Base-by-base conservation (phyloP, 2,888 invertebrate species). In the Pyrrhia umbra region DNA sequence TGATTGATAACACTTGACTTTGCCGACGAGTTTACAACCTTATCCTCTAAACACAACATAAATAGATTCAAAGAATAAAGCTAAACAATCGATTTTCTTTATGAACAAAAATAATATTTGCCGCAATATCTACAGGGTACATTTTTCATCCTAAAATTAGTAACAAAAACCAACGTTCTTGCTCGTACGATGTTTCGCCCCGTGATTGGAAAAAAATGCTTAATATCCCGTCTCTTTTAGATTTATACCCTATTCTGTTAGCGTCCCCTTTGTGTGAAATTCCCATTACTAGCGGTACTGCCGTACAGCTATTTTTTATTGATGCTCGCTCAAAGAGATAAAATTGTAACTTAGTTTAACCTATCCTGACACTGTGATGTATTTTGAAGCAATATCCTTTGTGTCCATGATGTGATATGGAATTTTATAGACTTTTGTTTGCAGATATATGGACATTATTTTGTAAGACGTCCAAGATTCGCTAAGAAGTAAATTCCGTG, bases 181-280 rank as follows among this genome's bases (percentile, higher is more conserved):
- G 23, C 60, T 39, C 52, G 57, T 13, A 55, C 25, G 57, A 21
- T 42, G 42, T 52, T 45, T 34, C 46, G 49, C 21, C 58, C 43
- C 60, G 59, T 71, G 79, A 77, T 77, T 79, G 76, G 72, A 57
- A 77, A 77, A 75, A 75, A 71, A 69, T 65, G 61, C 77, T 75
- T 79, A 77, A 79, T 79, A 77, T 79, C 79, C 76, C 75, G 79
- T 79, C 59, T 55, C 56, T 50, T 46, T 63, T 49, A 64, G 76
- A 77, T 77, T 77, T 77, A 77, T 68, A 65, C 56, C 68, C 63
- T 76, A 62, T 76, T 75, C 61, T 64, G 72, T 71, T 46, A 71
- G 64, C 39, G 60, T 67, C 21, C 58, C 70, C 51, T 76, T 75
- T 77, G 79, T 71, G 67, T 60, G 45, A 76, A 67, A 75, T 58